These are phyloP conservation scores for Elgaria multicarinata DNA, from an alignment of 2,113 vertebrate genomes.

Conservation along the genomic window DNA sequence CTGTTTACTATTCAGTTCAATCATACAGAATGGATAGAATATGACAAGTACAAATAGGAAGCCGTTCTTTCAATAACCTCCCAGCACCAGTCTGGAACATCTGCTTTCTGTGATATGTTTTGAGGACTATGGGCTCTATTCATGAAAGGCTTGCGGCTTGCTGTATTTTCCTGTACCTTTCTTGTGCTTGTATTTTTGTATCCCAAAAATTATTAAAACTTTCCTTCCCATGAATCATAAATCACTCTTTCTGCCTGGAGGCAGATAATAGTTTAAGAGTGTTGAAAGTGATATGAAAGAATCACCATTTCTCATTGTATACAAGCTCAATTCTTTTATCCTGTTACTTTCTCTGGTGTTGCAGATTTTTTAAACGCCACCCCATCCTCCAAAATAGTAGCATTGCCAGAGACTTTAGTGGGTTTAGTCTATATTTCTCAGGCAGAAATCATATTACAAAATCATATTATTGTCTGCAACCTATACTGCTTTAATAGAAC, in stretches of 20 bases:
- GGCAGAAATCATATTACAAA: not conserved
- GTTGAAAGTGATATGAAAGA: not conserved
- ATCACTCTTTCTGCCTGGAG: not conserved
- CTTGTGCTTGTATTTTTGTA: conserved; percentile 28
- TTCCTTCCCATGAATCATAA: not conserved
- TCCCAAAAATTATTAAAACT: not conserved
- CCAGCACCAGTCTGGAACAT: conserved; percentile 15
- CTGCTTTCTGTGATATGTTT: conserved; percentile 32
- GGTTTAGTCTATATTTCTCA: not conserved
- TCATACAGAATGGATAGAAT: accelerated
- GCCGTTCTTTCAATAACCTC: not conserved
- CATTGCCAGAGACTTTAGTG: not conserved
- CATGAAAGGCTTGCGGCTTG: conserved; percentile 7
- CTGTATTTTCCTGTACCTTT: not conserved
- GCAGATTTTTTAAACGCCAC: not conserved
- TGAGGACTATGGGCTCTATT: conserved; percentile 55
- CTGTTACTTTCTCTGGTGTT: too few relatives aligned
- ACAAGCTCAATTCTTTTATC: not conserved
- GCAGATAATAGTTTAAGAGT: not conserved
- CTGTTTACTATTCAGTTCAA: not conserved
- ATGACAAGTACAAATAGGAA: accelerated
- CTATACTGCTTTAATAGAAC: not conserved
- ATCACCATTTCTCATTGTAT: not conserved
- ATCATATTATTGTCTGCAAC: not conserved
- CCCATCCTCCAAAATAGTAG: too few relatives aligned